A percentile compares a stretch with the other conserved stretches of the same genome.
Conservation (phyloP, 1,140 invertebrate species). For the Zaprionus ghesquierei region DNA sequence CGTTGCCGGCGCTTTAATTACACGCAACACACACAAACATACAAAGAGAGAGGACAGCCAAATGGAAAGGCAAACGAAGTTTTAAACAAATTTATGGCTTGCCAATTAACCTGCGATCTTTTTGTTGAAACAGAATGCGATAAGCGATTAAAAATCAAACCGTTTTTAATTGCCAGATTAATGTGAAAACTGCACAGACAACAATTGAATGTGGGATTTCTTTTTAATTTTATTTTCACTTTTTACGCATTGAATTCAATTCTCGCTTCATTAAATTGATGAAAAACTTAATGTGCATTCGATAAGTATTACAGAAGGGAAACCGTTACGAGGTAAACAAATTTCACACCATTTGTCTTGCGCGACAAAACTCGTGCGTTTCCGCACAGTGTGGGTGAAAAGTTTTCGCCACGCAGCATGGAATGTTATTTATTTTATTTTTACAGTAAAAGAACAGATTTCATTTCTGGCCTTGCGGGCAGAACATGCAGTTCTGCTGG, state of each 20-base stretch:
- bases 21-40: not conserved
- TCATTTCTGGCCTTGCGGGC: not conserved
- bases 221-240: not conserved
- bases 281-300: not conserved
- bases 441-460: not conserved
- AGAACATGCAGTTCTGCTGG: not conserved
- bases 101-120: constrained; percentile 58
- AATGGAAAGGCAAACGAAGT: not conserved
- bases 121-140: constrained; percentile 17
- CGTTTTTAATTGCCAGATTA: constrained; percentile 40
- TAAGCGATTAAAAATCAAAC: constrained; percentile 27
- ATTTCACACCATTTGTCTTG: not conserved
- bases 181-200: not conserved
- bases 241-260: constrained; percentile 12
- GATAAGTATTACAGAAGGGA: not conserved
- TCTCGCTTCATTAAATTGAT: not conserved
- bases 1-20: constrained; percentile 14
- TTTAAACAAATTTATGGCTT: constrained; percentile 53
- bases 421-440: not conserved
- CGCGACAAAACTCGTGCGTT: not conserved
- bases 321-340: not conserved
- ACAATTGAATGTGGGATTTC: not conserved
- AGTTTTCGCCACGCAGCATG: not conserved
- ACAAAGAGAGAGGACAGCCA: not conserved
- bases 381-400: not conserved